These are phyloP conservation scores for Tolypeutes matacus DNA, from an alignment of 2,797 vertebrate genomes.

Conservation along the genomic window DNA sequence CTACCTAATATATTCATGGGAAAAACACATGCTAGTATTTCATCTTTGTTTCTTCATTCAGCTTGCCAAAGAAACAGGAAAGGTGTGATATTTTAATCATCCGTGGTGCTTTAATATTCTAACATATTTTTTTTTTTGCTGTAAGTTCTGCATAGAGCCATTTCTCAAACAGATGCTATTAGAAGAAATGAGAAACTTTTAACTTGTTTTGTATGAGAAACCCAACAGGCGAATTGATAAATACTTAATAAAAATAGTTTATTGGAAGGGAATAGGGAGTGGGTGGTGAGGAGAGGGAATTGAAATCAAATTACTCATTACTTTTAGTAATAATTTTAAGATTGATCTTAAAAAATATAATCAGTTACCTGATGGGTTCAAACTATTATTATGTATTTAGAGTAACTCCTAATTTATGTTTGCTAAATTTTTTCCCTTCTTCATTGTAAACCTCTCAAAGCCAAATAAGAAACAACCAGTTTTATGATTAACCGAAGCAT, in stretches of 20 bases:
- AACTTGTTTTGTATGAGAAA: conserved; percentile 73
- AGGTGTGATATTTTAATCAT: conserved; percentile 89
- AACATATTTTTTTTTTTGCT: conserved; percentile 64
- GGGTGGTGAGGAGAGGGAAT: conserved; percentile 12
- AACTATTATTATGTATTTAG: conserved; percentile 49
- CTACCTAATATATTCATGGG: conserved; percentile 77
- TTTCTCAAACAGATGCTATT: conserved; percentile 73
- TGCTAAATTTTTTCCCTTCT: not conserved
- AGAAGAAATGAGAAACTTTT: conserved; percentile 71
- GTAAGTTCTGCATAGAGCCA: conserved; percentile 66
- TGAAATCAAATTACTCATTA: conserved; percentile 56
- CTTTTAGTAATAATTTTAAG: conserved; percentile 62
- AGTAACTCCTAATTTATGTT: conserved; percentile 48
- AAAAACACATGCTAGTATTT: conserved; percentile 86
- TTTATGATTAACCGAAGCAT: conserved; percentile 30
- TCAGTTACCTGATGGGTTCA: not conserved
- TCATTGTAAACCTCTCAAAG: conserved; percentile 46
- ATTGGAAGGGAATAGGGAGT: not conserved
- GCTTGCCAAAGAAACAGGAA: conserved; percentile 83
- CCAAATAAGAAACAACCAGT: conserved; percentile 27
- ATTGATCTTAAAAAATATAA: conserved; percentile 54
- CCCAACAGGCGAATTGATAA: conserved; percentile 71
- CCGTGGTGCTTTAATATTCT: conserved; percentile 84
- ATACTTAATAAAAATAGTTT: conserved; percentile 74
- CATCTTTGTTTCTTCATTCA: conserved; percentile 79